These are phyloP conservation scores for Hypena proboscidalis DNA, from an alignment of 2,888 invertebrate genomes.

Conservation along the genomic window DNA sequence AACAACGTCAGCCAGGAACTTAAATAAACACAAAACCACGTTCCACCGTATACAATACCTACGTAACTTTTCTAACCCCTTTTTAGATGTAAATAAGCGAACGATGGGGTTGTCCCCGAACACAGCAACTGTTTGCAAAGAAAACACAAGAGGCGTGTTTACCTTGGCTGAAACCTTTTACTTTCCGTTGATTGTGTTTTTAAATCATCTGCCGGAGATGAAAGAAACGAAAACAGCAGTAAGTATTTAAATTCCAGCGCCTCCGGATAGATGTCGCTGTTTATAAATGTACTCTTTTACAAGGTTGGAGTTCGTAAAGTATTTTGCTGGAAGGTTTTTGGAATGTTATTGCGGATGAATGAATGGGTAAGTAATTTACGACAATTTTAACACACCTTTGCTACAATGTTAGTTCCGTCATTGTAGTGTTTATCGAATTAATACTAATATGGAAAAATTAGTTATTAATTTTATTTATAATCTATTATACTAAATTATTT, in stretches of 20 bases:
- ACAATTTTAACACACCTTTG: too few relatives aligned
- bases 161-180: constrained; percentile 47
- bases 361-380: background rate
- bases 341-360: too few relatives aligned
- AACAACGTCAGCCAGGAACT: too few relatives aligned
- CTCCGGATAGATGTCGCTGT: background rate
- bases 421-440: too few relatives aligned
- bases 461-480: too few relatives aligned
- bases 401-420: too few relatives aligned
- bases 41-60: background rate
- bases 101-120: constrained; percentile 50
- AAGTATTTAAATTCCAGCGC: constrained; percentile 24
- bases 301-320: too few relatives aligned
- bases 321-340: too few relatives aligned
- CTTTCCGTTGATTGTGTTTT: constrained; percentile 66
- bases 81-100: constrained; percentile 63
- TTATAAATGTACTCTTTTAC: too few relatives aligned
- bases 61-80: constrained; percentile 54
- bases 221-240: constrained; percentile 33
- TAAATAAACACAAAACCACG: too few relatives aligned
- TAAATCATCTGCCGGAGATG: constrained; percentile 54
- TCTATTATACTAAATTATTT: background rate
- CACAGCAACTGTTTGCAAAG: constrained; percentile 43
- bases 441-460: too few relatives aligned
- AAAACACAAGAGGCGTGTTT: constrained; percentile 52